phyloP scores from a whole-genome alignment of 2,113 vertebrate species.

The Aptenodytes patagonicus region DNA sequence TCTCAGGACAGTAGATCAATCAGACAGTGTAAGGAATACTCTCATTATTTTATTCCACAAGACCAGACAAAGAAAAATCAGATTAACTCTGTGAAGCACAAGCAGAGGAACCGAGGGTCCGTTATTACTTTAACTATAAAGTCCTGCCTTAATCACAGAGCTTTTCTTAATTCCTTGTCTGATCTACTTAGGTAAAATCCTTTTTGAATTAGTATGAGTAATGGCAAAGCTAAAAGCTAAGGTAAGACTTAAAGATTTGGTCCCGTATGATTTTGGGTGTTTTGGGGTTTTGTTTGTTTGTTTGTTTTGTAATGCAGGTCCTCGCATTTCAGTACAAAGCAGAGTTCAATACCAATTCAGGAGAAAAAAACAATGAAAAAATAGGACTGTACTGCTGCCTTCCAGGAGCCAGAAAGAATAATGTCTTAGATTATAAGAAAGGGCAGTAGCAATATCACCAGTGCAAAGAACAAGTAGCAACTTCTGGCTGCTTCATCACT shows the following conservation, averaged over 20 bases:
- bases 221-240: not conserved
- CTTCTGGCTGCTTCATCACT: conserved; percentile 68
- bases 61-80: not conserved
- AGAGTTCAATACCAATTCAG: conserved; percentile 32
- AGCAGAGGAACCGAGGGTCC: not conserved
- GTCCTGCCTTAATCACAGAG: not conserved
- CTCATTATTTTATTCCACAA: not conserved
- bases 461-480: conserved; percentile 67
- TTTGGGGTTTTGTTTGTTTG: not conserved
- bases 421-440: conserved; percentile 77
- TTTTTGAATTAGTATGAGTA: not conserved
- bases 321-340: conserved; percentile 11
- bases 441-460: conserved; percentile 72
- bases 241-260: not conserved
- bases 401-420: conserved; percentile 69
- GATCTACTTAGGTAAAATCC: not conserved
- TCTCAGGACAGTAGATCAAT: not conserved
- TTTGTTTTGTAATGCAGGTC: not conserved
- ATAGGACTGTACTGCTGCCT: conserved; percentile 30
- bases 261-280: not conserved
- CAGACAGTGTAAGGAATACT: not conserved
- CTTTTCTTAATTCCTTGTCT: not conserved
- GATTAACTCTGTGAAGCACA: not conserved
- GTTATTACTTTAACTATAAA: not conserved
- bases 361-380: conserved; percentile 24